phyloP scores from a whole-genome alignment of 2,888 invertebrate genomes.

The Drosophila villosipedis region DNA sequence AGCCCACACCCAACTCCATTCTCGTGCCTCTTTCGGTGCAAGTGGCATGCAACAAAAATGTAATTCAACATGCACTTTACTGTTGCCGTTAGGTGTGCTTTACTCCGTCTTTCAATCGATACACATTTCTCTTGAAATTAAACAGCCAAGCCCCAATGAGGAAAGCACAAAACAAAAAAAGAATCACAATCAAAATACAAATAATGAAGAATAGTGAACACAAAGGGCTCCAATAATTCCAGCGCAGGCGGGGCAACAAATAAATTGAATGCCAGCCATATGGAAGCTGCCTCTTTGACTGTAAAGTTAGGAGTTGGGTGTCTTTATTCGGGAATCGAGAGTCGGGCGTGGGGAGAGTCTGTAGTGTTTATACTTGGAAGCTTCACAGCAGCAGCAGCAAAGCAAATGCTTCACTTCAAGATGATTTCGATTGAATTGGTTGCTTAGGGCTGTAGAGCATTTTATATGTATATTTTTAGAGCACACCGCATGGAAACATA shows the following conservation, averaged over 20 bases:
- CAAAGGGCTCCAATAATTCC: conserved; percentile 36
- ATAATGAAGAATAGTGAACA: conserved; percentile 59
- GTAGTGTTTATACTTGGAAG: conserved; percentile 47
- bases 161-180: background rate
- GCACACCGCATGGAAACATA: conserved; percentile 36
- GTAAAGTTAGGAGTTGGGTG: background rate
- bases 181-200: conserved; percentile 55
- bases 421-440: conserved; percentile 25
- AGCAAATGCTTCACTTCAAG: conserved; percentile 37
- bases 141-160: conserved; percentile 34
- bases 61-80: conserved; percentile 2
- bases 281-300: conserved; percentile 28
- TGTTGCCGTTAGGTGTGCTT: background rate
- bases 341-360: background rate
- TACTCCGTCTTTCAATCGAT: conserved; percentile 50
- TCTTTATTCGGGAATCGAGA: background rate
- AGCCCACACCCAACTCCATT: background rate
- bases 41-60: conserved; percentile 63
- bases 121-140: conserved; percentile 61
- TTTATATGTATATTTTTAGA: conserved; percentile 34
- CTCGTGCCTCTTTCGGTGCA: conserved; percentile 11
- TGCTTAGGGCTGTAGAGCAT: background rate
- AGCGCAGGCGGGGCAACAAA: conserved; percentile 14
- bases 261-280: conserved; percentile 42
- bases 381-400: conserved; percentile 12